A percentile compares a stretch with the other conserved stretches of the same genome.
Evolutionary conservation across 1,140 invertebrate species (phyloP).

Genomic region (Drosophila seguyi): DNA sequence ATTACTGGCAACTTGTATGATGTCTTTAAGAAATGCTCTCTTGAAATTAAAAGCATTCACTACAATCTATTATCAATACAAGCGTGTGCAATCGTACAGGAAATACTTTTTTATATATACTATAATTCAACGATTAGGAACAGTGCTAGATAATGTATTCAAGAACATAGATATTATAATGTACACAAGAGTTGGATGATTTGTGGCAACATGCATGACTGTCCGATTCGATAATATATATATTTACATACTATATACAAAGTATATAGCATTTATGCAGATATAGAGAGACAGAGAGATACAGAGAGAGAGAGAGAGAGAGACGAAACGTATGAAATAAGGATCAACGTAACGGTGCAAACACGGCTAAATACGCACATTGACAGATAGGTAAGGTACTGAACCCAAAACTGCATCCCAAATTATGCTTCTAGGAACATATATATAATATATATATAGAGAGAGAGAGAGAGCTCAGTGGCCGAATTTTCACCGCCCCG

Average conservation of each 20-base stretch:
- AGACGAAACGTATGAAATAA: constrained; percentile 28
- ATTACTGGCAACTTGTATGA: constrained; percentile 14
- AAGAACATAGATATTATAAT: constrained; percentile 9
- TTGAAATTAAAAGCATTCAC: constrained; percentile 30
- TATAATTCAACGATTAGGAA: constrained; percentile 27
- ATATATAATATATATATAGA: too few species aligned
- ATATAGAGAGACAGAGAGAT: not conserved
- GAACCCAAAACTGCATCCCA: constrained; percentile 46
- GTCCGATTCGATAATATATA: constrained; percentile 26
- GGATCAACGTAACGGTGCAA: constrained; percentile 41
- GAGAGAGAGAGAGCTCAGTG: constrained; percentile 24
- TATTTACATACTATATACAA: constrained; percentile 9
- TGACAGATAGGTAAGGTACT: constrained; percentile 40
- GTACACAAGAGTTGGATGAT: constrained; percentile 49
- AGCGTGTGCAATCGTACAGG: constrained; percentile 24
- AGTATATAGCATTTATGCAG: constrained; percentile 22
- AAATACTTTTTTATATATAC: constrained; percentile 12
- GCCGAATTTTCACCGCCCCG: constrained; percentile 23
- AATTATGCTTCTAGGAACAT: constrained; percentile 29
- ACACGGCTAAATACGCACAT: constrained; percentile 38
- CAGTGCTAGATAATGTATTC: constrained; percentile 42
- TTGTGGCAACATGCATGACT: constrained; percentile 57
- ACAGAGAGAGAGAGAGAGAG: constrained; percentile 6
- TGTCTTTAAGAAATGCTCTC: constrained; percentile 15
- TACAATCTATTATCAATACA: constrained; percentile 21